Base-by-base conservation (phyloP, 2,113 vertebrate species). In the Hemibagrus wyckioides region DNA sequence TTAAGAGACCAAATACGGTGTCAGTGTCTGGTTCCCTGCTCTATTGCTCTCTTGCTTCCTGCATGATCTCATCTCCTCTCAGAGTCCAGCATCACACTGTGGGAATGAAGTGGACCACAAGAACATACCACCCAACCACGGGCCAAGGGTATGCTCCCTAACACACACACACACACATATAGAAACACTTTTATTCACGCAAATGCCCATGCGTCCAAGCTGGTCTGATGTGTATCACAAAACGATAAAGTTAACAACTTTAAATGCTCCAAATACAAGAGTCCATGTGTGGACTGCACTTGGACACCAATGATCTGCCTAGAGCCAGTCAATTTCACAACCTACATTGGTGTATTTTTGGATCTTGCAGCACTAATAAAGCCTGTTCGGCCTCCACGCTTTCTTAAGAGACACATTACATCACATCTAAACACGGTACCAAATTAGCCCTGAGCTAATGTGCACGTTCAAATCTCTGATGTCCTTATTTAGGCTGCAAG, bases 61-160 rank as follows among this genome's bases (percentile, higher is more conserved):
- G 95, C 94, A 97, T 97, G 96, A 97, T 96, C 96, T 98, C 97
- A 97, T 95, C 93, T 94, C 92, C 95, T 96, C 96, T 96, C 92
- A 93, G 95, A 94, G 94, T 92, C 96, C 96, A 95, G 96, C 95
- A 95, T 96, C 95, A 96, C 93, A 92, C 91, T 85, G 90, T 88
- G 93, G 83, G 89, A 95, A 96, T 95, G 96, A 96, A 92, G 94
- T 92, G 93, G 92, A 94, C 95, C 90, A 88, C 94, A 96, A 96
- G 95, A 93, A 94, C 93, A 93, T 93, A 93, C 93, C 93, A 91
- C 92, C 90, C 84, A 81, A 84, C 63, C 87, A 76, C 36, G 28
- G 48, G 61, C 65, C 63, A 56, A 75, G 82, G 86, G 44, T 67
- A 50, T 83, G 28, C 69, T 52, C 30, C 33, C 63, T 23, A n/a